Evolutionary conservation across 2,113 vertebrate genomes (phyloP).

Genomic region (Megaceryle maxima): DNA sequence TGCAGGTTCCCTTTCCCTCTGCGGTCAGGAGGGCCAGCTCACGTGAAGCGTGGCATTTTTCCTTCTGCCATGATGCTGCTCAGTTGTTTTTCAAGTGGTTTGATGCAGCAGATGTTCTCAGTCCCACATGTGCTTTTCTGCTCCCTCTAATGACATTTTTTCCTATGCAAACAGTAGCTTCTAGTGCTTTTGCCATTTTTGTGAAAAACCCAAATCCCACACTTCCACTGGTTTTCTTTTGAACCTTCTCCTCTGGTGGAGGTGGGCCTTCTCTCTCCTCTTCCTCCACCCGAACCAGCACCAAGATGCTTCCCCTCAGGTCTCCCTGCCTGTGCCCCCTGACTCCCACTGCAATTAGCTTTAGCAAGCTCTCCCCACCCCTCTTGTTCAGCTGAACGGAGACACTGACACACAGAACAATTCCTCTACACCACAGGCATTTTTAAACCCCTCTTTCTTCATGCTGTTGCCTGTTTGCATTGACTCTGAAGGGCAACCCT

Average conservation of each 20-base stretch:
- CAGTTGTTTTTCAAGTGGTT: conserved; percentile 42
- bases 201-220: conserved; percentile 24
- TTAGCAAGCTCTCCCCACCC: not conserved
- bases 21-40: not conserved
- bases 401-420: not conserved
- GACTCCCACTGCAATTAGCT: not conserved
- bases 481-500: not conserved
- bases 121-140: conserved; percentile 61
- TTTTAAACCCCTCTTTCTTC: not conserved
- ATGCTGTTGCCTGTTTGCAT: not conserved
- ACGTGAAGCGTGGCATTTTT: not conserved
- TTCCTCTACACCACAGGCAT: not conserved
- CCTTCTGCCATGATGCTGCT: not conserved
- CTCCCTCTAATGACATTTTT: conserved; percentile 70
- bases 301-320: conserved; percentile 10
- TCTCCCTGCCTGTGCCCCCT: not conserved
- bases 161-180: conserved; percentile 68
- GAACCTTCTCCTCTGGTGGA: not conserved
- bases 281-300: not conserved
- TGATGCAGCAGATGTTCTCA: conserved; percentile 70
- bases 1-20: not conserved
- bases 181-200: conserved; percentile 64
- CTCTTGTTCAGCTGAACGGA: not conserved
- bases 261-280: conserved; percentile 31
- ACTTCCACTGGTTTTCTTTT: conserved; percentile 27